phyloP scores from a whole-genome alignment of 2,888 invertebrate species.

The Chamaedrilus cognettii region DNA sequence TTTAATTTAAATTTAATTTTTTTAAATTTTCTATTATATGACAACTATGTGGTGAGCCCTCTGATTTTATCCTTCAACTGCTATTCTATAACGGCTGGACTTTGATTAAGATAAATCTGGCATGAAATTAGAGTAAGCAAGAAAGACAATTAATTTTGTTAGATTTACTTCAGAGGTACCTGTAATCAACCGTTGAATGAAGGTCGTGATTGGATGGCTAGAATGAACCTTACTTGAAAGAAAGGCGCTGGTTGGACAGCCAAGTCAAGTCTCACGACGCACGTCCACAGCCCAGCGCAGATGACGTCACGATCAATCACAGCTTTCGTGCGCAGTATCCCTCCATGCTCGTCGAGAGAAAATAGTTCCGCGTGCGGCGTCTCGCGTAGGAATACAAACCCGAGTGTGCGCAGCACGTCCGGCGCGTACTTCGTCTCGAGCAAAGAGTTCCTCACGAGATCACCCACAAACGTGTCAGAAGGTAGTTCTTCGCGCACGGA shows the following conservation, averaged over 20 bases:
- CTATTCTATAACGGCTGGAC: too few relatives aligned
- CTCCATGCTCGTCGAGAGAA: conserved; percentile 21
- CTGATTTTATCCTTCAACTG: too few relatives aligned
- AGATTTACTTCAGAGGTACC: too few relatives aligned
- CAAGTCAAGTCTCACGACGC: conserved; percentile 17
- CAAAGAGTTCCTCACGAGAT: conserved; percentile 18
- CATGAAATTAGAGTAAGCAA: too few relatives aligned
- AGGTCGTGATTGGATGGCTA: too few relatives aligned
- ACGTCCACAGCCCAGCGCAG: conserved; percentile 20
- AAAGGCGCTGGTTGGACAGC: conserved; percentile 21
- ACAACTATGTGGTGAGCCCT: too few relatives aligned
- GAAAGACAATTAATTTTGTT: too few relatives aligned
- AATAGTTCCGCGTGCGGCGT: conserved; percentile 20
- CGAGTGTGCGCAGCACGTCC: not conserved
- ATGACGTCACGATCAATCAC: conserved; percentile 30
- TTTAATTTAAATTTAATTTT: too few relatives aligned
- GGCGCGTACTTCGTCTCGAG: conserved; percentile 9
- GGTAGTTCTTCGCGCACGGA: conserved; percentile 24
- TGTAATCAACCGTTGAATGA: too few relatives aligned
- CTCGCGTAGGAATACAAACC: conserved; percentile 16
- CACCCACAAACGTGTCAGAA: conserved; percentile 22
- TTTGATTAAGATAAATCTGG: too few relatives aligned
- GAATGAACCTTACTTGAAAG: too few relatives aligned
- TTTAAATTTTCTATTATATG: too few relatives aligned
- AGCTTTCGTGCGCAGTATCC: conserved; percentile 17